These are phyloP conservation scores for Metopolophium dirhodum DNA, from an alignment of 1,140 invertebrate species.

Conservation along the genomic window DNA sequence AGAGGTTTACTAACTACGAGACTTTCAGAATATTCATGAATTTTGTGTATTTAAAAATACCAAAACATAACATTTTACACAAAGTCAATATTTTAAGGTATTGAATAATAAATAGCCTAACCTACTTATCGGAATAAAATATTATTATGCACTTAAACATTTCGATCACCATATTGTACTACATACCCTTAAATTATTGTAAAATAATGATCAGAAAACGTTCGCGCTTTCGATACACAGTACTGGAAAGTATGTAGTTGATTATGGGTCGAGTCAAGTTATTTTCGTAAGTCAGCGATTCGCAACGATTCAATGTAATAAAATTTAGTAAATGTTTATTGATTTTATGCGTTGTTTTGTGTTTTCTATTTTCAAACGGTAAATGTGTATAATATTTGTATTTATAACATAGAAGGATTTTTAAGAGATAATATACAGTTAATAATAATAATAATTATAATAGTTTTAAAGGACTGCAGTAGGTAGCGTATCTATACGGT, in stretches of 20 bases:
- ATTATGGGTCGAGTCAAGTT: background rate
- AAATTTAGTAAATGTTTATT: background rate
- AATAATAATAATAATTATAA: background rate
- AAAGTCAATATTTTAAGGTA: background rate
- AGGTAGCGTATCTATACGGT: background rate
- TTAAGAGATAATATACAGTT: background rate
- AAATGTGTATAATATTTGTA: background rate
- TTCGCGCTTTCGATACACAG: background rate
- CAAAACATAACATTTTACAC: background rate
- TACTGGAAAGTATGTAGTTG: background rate
- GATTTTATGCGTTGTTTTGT: background rate
- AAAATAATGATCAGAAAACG: background rate
- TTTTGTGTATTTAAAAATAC: background rate
- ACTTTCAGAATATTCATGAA: background rate
- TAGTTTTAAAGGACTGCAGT: background rate
- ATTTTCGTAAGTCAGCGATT: background rate
- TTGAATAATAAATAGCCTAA: background rate
- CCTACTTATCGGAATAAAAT: background rate
- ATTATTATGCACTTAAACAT: background rate
- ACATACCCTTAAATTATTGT: background rate
- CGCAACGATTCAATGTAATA: background rate
- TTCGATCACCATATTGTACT: background rate
- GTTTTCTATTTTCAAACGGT: background rate
- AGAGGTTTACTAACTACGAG: background rate
- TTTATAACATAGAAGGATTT: background rate